Evolutionary conservation across 2,888 invertebrate genomes (phyloP).

Genomic region (Laspeyria flexula): DNA sequence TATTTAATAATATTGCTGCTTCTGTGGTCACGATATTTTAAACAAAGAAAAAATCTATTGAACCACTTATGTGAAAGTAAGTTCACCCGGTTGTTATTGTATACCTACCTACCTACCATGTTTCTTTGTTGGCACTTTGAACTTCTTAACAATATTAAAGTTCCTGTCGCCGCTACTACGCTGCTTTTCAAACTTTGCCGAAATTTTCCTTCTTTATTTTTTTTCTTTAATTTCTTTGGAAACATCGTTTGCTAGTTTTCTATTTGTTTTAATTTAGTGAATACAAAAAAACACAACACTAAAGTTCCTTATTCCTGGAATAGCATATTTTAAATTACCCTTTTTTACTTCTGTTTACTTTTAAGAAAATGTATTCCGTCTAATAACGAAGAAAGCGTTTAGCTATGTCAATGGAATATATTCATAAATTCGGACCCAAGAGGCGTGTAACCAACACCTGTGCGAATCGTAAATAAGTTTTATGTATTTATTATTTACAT

Average conservation of each 20-base stretch:
- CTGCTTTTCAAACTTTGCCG: slow-evolving; percentile 23
- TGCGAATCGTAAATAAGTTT: slow-evolving; percentile 56
- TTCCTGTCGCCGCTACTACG: slow-evolving; percentile 29
- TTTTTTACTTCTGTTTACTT: background rate
- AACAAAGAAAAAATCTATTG: background rate
- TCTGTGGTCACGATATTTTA: background rate
- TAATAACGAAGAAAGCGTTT: slow-evolving; percentile 21
- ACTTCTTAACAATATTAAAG: slow-evolving; percentile 42
- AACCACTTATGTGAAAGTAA: slow-evolving; percentile 8
- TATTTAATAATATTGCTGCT: background rate
- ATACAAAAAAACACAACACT: no score
- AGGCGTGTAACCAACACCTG: slow-evolving; percentile 50
- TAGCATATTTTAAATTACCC: background rate
- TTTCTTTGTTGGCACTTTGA: slow-evolving; percentile 21
- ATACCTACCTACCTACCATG: no score
- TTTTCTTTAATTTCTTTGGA: slow-evolving; percentile 26
- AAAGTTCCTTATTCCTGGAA: no score
- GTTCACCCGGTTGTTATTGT: no score
- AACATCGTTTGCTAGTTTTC: slow-evolving; percentile 27
- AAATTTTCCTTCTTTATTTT: slow-evolving; percentile 32
- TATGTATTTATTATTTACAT: slow-evolving; percentile 57
- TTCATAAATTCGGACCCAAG: slow-evolving; percentile 54
- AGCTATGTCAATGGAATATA: slow-evolving; percentile 12
- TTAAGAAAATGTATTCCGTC: background rate
- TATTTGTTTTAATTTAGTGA: background rate